Evolutionary conservation across 1,140 invertebrate genomes (phyloP), one percentile per base, ranked within the genome.

Genomic region (Listronotus bonariensis): DNA sequence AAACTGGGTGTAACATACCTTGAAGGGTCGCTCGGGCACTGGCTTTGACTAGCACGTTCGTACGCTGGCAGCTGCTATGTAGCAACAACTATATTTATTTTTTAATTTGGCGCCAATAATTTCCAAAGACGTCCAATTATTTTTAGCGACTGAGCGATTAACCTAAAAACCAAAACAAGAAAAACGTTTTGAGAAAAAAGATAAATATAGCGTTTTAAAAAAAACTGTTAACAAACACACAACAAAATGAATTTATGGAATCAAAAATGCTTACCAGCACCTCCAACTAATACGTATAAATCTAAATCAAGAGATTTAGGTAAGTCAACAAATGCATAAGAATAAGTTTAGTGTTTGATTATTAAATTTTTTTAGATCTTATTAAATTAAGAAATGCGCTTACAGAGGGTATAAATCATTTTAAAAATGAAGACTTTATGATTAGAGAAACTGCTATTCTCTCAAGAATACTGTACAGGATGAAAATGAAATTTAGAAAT

Each of bases 401-500:
- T 40, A 26, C 67, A 18, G 65, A 75, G 14, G 71, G 72, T n/a
- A 61, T 75, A 14, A 68, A 75, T n/a, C 77, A 79, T 17, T 73
- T 81, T 46, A 62, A 74, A 42, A 74, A 72, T 1, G 68, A 80
- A 41, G 64, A 74, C 31, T 54, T 74, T 45, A 68, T 84, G 4
- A 65, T 78, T 12, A 53, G 52, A 3, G 82, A 84, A 72, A 78
- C 78, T 26, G 77, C 80, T 31, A 59, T 82, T 43, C 65, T 84
- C 14, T 81, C 78, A 55, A 74, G 82, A 48, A 68, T 80, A 49
- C 78, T 83, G 56, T 84, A 83, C 69, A 73, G 82, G 31, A 80
- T 83, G 79, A 83, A 83, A 72, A 77, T 72, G 48, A 84, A 83
- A 77, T 82, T 83, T 73, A 75, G 82, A 40, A 76, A 57, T 53